Evolutionary conservation across 2,888 invertebrate genomes (phyloP).

Genomic region (Stictocephala bisonia): DNA sequence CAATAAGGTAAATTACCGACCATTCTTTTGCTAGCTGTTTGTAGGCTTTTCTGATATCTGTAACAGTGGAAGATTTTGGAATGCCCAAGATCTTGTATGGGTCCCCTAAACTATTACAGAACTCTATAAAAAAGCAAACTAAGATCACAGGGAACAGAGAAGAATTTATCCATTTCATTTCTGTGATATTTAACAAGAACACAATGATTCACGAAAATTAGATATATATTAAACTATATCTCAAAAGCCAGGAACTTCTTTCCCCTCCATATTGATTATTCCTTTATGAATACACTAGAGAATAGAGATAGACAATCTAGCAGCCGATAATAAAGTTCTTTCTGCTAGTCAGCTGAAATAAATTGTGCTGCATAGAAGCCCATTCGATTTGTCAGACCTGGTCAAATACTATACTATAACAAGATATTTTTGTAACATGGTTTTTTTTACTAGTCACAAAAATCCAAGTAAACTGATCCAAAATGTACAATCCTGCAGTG

Average conservation of each 20-base stretch:
- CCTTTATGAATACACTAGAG: background rate
- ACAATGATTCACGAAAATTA: background rate
- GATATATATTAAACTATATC: background rate
- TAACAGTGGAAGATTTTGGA: conserved; percentile 76
- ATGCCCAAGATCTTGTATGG: conserved; percentile 89
- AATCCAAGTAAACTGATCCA: no score
- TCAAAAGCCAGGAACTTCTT: background rate
- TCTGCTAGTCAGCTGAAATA: conserved; percentile 35
- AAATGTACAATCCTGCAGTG: no score
- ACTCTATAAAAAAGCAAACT: conserved; percentile 4
- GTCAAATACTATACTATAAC: no score
- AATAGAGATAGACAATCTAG: no score
- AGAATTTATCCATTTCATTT: background rate
- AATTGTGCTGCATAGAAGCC: conserved; percentile 1
- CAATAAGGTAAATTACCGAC: no score
- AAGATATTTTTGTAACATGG: no score
- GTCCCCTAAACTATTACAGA: conserved; percentile 65
- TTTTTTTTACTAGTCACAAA: no score
- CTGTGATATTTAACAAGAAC: background rate
- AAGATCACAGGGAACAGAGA: background rate
- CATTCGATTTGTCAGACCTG: no score
- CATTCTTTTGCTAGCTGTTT: conserved; percentile 92
- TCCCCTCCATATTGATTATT: conserved; percentile 30
- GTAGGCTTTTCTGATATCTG: conserved; percentile 90
- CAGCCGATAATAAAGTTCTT: no score